These are phyloP conservation scores for Pinctada fucata DNA, from an alignment of 2,888 invertebrate genomes.

Conservation along the genomic window DNA sequence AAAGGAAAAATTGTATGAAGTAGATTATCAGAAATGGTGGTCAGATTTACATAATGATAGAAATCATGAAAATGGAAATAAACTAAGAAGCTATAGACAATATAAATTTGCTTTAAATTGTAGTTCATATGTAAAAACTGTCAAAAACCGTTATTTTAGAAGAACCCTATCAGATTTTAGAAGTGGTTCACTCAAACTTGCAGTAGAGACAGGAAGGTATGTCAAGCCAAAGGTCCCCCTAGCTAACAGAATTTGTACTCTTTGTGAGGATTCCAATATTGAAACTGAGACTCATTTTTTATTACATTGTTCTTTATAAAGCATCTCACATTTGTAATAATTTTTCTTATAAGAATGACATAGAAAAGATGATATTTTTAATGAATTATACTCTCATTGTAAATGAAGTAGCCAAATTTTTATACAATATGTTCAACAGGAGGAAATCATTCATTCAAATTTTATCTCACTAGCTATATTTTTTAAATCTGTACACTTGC, in stretches of 20 bases:
- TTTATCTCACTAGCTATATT: no score
- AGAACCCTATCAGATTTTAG: no score
- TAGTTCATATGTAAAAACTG: not conserved
- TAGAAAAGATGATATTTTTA: no score
- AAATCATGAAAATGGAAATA: not conserved
- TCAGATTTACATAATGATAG: not conserved
- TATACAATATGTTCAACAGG: no score
- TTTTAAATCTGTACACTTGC: no score
- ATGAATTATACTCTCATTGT: no score
- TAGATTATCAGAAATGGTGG: not conserved
- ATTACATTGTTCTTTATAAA: no score
- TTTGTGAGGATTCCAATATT: not conserved
- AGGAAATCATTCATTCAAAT: no score
- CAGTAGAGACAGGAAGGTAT: not conserved
- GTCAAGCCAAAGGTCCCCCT: not conserved
- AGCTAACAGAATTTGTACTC: not conserved
- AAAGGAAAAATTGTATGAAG: not conserved
- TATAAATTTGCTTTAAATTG: not conserved
- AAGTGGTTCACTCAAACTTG: not conserved
- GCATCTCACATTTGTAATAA: no score
- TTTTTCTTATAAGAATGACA: no score
- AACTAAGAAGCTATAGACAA: not conserved
- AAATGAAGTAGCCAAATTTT: no score
- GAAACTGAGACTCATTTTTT: not conserved
- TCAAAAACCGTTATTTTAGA: not conserved